phyloP scores from a whole-genome alignment of 2,888 invertebrate species.

The Tachystola acroxantha region DNA sequence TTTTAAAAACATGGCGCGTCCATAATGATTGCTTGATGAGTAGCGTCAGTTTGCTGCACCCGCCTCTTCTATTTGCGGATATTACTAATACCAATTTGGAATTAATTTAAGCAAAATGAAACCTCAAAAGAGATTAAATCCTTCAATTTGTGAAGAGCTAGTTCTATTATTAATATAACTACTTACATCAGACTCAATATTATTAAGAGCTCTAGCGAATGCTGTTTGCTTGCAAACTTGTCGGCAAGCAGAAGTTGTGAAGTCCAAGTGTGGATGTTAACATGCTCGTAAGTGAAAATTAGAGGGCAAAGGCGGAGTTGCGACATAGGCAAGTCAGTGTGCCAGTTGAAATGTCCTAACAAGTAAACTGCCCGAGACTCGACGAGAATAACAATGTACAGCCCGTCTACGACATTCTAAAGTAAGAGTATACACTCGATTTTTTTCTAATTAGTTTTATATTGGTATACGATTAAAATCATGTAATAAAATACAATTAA shows the following conservation, averaged over 20 bases:
- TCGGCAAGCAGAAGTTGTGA: conserved; percentile 29
- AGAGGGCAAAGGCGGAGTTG: conserved; percentile 44
- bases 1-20: conserved; percentile 74
- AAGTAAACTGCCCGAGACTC: conserved; percentile 42
- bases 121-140: too few relatives aligned
- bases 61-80: not conserved
- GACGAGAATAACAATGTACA: conserved; percentile 33
- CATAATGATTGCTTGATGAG: conserved; percentile 73
- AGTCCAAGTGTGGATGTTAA: conserved; percentile 32
- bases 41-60: conserved; percentile 33
- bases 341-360: conserved; percentile 36
- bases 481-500: too few relatives aligned
- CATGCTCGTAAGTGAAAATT: conserved; percentile 49
- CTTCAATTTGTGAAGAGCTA: too few relatives aligned
- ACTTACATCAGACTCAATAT: not conserved
- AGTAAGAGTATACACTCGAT: too few relatives aligned
- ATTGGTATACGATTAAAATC: too few relatives aligned
- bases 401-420: conserved; percentile 28
- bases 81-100: too few relatives aligned
- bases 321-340: conserved; percentile 3
- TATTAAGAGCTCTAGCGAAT: conserved; percentile 1
- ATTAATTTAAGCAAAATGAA: too few relatives aligned
- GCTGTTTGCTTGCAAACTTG: conserved; percentile 24
- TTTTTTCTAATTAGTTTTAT: too few relatives aligned
- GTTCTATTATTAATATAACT: too few relatives aligned